Conservation (phyloP, 2,113 vertebrate species). For the Ptilonorhynchus violaceus region DNA sequence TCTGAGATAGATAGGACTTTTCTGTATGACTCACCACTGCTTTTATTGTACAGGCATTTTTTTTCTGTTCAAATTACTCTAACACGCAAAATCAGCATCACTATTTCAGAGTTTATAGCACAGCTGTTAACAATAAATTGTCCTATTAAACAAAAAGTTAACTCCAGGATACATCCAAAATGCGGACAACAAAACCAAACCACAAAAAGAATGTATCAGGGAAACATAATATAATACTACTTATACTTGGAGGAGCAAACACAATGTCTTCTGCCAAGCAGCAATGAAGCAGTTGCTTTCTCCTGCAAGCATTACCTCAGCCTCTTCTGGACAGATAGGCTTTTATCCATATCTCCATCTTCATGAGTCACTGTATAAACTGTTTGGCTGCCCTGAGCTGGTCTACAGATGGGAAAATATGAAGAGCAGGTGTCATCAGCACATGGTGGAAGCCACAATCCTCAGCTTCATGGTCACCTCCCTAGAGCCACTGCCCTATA, state of each 20-base stretch:
- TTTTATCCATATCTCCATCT: conserved; percentile 27
- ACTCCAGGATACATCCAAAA: neutral
- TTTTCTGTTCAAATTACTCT: neutral
- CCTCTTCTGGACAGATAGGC: conserved; percentile 7
- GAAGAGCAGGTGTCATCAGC: neutral
- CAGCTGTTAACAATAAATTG: neutral
- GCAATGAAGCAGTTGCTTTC: conserved; percentile 1
- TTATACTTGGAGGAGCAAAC: neutral
- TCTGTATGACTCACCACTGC: neutral
- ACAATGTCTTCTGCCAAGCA: neutral
- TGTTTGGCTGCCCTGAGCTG: neutral
- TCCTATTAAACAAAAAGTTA: neutral
- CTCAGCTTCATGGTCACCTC: neutral
- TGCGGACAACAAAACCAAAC: neutral
- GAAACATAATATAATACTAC: neutral
- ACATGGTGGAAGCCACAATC: neutral
- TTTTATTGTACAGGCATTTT: neutral
- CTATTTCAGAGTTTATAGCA: neutral
- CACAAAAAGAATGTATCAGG: neutral
- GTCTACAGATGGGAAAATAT: neutral
- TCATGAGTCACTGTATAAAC: neutral
- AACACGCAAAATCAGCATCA: neutral
- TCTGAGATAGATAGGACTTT: neutral
- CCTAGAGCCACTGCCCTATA: neutral
- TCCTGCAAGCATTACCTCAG: conserved; percentile 38